Evolutionary conservation across 2,888 invertebrate genomes (phyloP).

Genomic region (Spialia ferax): DNA sequence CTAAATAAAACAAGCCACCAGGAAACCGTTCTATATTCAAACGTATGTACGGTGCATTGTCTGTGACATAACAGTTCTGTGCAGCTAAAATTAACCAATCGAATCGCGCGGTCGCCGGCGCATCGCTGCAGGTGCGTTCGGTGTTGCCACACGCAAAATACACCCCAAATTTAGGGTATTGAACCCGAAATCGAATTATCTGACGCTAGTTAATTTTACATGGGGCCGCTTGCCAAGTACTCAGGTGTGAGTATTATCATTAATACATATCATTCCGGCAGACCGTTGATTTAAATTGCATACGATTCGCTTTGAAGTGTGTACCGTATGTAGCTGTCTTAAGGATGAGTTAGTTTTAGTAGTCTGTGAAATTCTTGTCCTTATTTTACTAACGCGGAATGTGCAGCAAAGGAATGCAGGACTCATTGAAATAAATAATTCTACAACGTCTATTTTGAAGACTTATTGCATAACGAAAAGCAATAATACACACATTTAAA

Average conservation of each 20-base stretch:
- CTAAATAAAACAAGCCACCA: slow-evolving; percentile 37
- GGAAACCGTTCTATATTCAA: slow-evolving; percentile 39
- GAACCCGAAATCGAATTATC: slow-evolving; percentile 46
- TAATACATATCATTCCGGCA: slow-evolving; percentile 60
- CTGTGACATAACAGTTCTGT: slow-evolving; percentile 74
- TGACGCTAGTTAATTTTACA: slow-evolving; percentile 53
- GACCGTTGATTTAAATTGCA: slow-evolving; percentile 54
- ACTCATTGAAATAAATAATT: not conserved
- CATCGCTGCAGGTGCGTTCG: slow-evolving; percentile 75
- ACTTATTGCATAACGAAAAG: no score
- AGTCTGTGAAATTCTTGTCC: not conserved
- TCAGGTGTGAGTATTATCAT: slow-evolving; percentile 69
- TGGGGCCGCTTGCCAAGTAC: slow-evolving; percentile 64
- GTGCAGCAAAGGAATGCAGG: not conserved
- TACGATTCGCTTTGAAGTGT: slow-evolving; percentile 54
- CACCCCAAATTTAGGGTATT: slow-evolving; percentile 58
- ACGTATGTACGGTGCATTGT: slow-evolving; percentile 46
- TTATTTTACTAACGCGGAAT: not conserved
- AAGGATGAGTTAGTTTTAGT: slow-evolving; percentile 28
- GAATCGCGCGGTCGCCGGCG: slow-evolving; percentile 58
- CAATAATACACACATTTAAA: no score
- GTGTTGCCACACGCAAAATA: slow-evolving; percentile 66
- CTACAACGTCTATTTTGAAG: no score
- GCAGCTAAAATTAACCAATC: slow-evolving; percentile 75
- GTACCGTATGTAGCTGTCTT: slow-evolving; percentile 43